A percentile compares a stretch with the other conserved stretches of the same genome.
phyloP scores from a whole-genome alignment of 2,113 vertebrate genomes.

The Cryptoleucopteryx plumbea region DNA sequence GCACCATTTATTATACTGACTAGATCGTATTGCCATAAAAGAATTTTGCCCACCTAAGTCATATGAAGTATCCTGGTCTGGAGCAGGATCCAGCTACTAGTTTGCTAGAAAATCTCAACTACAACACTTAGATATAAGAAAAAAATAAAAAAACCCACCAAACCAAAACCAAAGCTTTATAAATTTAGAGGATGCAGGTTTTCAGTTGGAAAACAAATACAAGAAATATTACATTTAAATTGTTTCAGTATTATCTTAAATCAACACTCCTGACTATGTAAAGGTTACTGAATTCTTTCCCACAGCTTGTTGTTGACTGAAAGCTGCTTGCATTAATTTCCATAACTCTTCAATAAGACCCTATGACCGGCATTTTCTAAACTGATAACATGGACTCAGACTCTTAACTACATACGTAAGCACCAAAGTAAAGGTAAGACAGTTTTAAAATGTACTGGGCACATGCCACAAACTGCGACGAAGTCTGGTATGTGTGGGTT shows the following conservation, averaged over 20 bases:
- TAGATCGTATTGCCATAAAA: not conserved
- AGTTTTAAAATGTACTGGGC: not conserved
- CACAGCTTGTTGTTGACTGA: not conserved
- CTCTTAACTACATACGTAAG: not conserved
- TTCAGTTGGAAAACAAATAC: not conserved
- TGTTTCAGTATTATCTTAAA: not conserved
- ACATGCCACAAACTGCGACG: not conserved
- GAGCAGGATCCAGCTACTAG: not conserved
- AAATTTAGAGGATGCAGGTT: no score
- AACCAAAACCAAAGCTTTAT: not conserved
- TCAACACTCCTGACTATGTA: no score
- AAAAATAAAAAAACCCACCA: not conserved
- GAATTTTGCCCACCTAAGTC: not conserved
- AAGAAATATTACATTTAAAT: not conserved
- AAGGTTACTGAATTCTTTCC: not conserved
- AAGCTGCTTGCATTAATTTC: not conserved
- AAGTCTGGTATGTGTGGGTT: rapidly evolving
- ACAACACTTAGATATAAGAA: no score
- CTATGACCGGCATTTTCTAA: not conserved
- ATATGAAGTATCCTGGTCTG: not conserved
- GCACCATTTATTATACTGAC: not conserved
- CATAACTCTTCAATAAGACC: not conserved
- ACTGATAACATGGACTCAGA: rapidly evolving
- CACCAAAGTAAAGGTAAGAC: not conserved
- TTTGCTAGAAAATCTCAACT: not conserved